Percentiles rank a stretch among this genome's conserved stretches.
These are phyloP conservation scores for Brachystomella parvula DNA, from an alignment of 1,140 invertebrate species.

Conservation along the genomic window DNA sequence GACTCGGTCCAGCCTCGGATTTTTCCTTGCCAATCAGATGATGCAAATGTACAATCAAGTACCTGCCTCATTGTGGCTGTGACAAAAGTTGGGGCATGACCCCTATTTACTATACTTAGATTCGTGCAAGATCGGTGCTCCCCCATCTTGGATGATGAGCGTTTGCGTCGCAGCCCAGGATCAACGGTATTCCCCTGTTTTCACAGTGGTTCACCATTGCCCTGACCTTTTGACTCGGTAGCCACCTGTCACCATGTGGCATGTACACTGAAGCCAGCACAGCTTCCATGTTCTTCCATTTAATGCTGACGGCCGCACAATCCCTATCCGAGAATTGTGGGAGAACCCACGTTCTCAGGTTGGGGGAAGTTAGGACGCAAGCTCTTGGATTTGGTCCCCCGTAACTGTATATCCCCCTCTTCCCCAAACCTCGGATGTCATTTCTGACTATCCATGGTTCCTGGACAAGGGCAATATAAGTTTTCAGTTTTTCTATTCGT, in stretches of 20 bases:
- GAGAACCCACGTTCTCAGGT: neutral
- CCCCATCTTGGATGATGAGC: conserved; percentile 24
- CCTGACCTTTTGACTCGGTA: neutral
- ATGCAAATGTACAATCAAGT: conserved; percentile 22
- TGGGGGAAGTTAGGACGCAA: neutral
- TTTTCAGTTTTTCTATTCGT: neutral
- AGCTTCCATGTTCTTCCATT: neutral
- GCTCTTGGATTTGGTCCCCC: neutral
- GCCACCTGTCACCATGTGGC: conserved; percentile 1
- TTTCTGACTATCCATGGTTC: neutral
- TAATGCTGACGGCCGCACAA: neutral
- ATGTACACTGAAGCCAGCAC: conserved; percentile 23
- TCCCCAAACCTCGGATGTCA: neutral
- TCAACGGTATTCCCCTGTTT: conserved; percentile 6
- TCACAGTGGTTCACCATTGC: conserved; percentile 12
- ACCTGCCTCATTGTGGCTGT: conserved; percentile 8
- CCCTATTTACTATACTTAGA: conserved; percentile 7
- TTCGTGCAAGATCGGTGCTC: conserved; percentile 1
- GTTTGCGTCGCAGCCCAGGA: conserved; percentile 23
- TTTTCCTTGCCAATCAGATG: neutral
- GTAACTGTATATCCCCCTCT: neutral
- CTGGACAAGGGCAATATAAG: neutral
- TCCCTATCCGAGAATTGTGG: neutral
- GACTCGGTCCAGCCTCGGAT: conserved; percentile 15
- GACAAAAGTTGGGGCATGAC: conserved; percentile 21